Evolutionary conservation across 2,797 vertebrate genomes (phyloP), one percentile per base, ranked within the genome.

Genomic region (Neostethus bicornis): DNA sequence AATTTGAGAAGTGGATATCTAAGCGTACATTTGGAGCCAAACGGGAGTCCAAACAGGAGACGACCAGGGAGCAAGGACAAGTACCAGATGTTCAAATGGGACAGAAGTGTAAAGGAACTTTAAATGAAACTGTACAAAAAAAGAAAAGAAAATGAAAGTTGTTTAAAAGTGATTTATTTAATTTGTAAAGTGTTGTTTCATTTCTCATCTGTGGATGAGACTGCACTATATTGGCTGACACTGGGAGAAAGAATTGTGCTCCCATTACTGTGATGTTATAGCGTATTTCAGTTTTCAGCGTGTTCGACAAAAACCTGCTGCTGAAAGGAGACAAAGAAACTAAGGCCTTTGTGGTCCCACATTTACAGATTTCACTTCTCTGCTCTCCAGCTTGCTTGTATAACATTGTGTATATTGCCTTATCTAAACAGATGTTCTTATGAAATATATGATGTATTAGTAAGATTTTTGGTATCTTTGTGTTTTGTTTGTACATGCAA

Each of bases 201-300:
- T 79, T 84, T 80, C 81, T 87, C 80, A 74, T 85, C 80, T 68
- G 63, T 66, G 66, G 77, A 90, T 80, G 83, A 88, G 79, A 79
- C 84, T 92, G 91, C 92, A 92, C 90, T 92, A 91, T 77, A 77
- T 84, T 82, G 85, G 81, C 85, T 85, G 83, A 84, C 47, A 54
- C 3, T 24, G 73, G 74, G 52, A 80, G 58, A 75, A 79, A 76
- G 59, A 73, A 53, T 67, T 77, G 73, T 52, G 48, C 65, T 68
- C 63, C 57, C 53, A 50, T 60, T 59, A 69, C 73, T 77, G 63
- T 73, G 61, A 80, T 65, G 55, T 61, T 69, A 68, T 61, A 60
- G 56, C 42, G 55, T 75, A 56, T 50, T 72, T 60, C 51, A 64
- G 45, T 66, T 69, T 81, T 56, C 49, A 51, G 54, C 14, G 19